These are phyloP conservation scores for Thyatira batis DNA, from an alignment of 2,888 invertebrate species.

Conservation along the genomic window DNA sequence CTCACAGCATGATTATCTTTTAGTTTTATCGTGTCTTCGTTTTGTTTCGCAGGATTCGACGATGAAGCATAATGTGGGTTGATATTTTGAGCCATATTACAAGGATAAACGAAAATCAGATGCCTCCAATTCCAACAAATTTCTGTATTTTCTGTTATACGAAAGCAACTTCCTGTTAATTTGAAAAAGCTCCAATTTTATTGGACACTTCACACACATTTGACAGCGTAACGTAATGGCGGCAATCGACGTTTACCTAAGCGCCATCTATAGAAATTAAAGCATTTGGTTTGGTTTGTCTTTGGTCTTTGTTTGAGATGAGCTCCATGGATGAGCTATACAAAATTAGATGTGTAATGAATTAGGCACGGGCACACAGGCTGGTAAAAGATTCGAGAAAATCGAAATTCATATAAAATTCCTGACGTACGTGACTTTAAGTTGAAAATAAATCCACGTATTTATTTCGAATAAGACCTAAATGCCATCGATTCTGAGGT, in stretches of 20 bases:
- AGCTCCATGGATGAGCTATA: conserved; percentile 10
- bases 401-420: too few species aligned
- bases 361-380: too few species aligned
- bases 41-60: conserved; percentile 88
- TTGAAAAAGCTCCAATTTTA: conserved; percentile 79
- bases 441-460: too few species aligned
- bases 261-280: conserved; percentile 34
- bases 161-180: conserved; percentile 71
- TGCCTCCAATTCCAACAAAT: conserved; percentile 54
- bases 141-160: conserved; percentile 77
- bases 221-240: conserved; percentile 74
- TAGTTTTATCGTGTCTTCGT: conserved; percentile 89
- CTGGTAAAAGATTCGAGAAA: too few species aligned
- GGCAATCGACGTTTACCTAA: conserved; percentile 41
- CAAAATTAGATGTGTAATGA: too few species aligned
- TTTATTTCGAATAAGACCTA: too few species aligned
- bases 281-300: conserved; percentile 5
- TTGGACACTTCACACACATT: conserved; percentile 62
- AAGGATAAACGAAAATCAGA: conserved; percentile 51
- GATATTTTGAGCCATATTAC: conserved; percentile 92
- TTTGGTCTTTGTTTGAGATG: conserved; percentile 12
- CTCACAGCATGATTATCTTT: conserved; percentile 94
- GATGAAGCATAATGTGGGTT: conserved; percentile 90
- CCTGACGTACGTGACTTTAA: too few species aligned
- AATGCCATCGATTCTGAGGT: too few species aligned